Base-by-base conservation (phyloP, 2,113 vertebrate species). In the Gopherus flavomarginatus region DNA sequence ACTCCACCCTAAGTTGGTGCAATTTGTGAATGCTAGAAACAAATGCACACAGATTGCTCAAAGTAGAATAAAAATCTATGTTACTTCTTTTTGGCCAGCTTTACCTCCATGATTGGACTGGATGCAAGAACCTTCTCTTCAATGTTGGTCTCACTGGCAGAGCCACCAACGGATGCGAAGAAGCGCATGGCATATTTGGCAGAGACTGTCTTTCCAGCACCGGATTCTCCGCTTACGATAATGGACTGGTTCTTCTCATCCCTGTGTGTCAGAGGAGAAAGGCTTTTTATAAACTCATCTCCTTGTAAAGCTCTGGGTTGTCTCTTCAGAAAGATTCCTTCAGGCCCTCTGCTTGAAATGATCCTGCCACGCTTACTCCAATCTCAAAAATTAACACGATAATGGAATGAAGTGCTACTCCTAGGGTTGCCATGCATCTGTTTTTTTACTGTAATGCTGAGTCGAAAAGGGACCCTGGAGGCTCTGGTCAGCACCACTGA, bases 201-300 rank as follows among this genome's bases (percentile, higher is more conserved):
- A 5, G 99, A 99, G 27, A 99, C 99, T 0, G 99, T 99, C 97
- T 99, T 99, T 4, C 99, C 99, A 0, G 99, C 99, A 53, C 99
- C 99, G 0, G 99, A 99, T 88, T 99, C 99, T 8, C 99, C 99
- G 0, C 99, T 99, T 11, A 99, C 99, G 0, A 99, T 99, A 97
- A 99, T 99, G 83, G 99, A 99, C 97, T 99, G 99, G 97, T 99
- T 99, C 98, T 99, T 99, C 98, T 99, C 99, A 24, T 99, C 99
- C 96, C 99, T 99, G 97, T 22, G 38, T 81, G 2, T 31, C n/a
- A 91, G 5, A 95, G 24, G 62, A 96, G 11, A 90, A 95, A 78
- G 21, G 22, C 21, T 35, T 44, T 49, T 17, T 2, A 10, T 5
- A 50, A 6, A 21, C 3, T 35, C 78, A 1, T 19, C 1, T 0